Base-by-base conservation (phyloP, 2,797 vertebrate genomes). In the Lycodopsis pacificus region DNA sequence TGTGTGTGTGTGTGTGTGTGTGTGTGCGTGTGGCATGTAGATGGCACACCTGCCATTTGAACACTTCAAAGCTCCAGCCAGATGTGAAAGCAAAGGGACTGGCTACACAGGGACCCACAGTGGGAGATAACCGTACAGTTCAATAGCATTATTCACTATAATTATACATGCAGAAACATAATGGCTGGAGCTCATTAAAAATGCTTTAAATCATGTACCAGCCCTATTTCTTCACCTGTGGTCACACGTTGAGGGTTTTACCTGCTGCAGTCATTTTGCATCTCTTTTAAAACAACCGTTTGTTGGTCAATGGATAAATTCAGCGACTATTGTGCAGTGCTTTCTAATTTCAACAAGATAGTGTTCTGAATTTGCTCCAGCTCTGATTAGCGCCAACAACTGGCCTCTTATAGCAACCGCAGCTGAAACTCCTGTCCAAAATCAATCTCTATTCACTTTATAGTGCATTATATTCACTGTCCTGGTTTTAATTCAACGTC, bases 21-120 rank as follows among this genome's bases (percentile, higher is more conserved):
- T 65, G 58, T 75, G 75, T 62, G 64, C 76, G 54, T 40, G 44
- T 10, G 22, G 51, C 68, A 86, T 77, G 80, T 83, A 71, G 84
- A 83, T 84, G 83, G 69, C 78, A 84, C 92, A 94, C 91, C 91
- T 92, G 91, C 77, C 84, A 87, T 86, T 89, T 93, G 89, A 94
- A 94, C 82, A 88, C 88, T 89, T 93, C 92, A 94, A 94, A 92
- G 91, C 79, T 71, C 36, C 14, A 67, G 73, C 88, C 87, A 89
- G 90, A 87, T 91, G 88, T 82, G 86, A 82, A 79, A 86, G 79
- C 84, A 42, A 48, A 56, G 87, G 81, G 84, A 82, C 82, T 66
- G 76, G 77, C 75, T 46, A 53, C 73, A 64, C 75, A 44, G 76
- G 59, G 71, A 58, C 66, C 77, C 90, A 71, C 91, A 81, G 83